Evolutionary conservation across 2,797 vertebrate genomes (phyloP), one percentile per base, ranked within the genome.

Genomic region (Peromyscus nudipes): DNA sequence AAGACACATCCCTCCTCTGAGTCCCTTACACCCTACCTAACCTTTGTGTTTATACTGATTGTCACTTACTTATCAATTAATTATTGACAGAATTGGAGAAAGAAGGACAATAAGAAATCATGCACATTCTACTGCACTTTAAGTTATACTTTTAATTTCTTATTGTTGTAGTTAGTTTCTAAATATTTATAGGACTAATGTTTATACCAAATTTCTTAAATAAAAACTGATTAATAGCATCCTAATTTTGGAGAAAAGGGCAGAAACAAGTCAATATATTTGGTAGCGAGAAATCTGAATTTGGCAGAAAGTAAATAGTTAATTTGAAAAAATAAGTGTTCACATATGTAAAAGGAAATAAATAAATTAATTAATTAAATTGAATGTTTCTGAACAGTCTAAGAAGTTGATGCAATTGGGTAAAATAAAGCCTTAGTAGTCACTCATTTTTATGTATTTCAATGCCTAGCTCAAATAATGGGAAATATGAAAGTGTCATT

Each of bases 381-480:
- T 87, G 1, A 81, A 19, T 49, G 7, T 1, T 67, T 46, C 9
- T 76, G 52, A 52, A 52, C 14, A 52, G 52, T 52, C 52, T 83
- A 73, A 11, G 9, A 91, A 10, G 27, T 85, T 62, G 92, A 8
- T 73, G 46, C 1, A 88, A 93, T 64, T 69, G 73, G n/a, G 6
- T 60, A 93, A 57, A 95, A 69, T 67, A 31, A 95, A 97, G 64
- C 0, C 14, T 85, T 34, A 80, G 4, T 85, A 96, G 8, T 73
- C 81, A n/a, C 17, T 97, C 5, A 75, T 49, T 57, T 71, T 82
- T 88, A 81, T 64, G 1, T 84, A 83, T 95, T 90, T 65, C 57
- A 86, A 69, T 75, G 55, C 0, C 60, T 6, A 67, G 14, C 4
- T 82, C 65, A 46, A 88, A 81, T 67, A 95, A 77, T 79, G 5